These are phyloP conservation scores for Megaceryle torquata DNA, from an alignment of 2,113 vertebrate species.

Conservation along the genomic window DNA sequence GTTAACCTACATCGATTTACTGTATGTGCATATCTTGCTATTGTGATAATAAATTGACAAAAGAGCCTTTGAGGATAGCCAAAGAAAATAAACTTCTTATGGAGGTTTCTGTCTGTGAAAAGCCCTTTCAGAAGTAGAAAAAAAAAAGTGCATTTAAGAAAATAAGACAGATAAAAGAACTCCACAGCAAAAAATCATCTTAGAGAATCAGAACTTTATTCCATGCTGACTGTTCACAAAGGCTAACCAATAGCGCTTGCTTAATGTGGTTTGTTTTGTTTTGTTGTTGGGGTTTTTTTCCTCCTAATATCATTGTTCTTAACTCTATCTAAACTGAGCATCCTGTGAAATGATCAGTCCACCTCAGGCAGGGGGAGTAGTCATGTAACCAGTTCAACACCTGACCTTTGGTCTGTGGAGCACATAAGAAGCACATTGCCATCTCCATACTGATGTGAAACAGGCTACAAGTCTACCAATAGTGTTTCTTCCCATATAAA, in stretches of 20 bases:
- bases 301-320: not conserved
- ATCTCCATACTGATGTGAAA: not conserved
- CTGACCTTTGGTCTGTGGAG: not conserved
- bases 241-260: not conserved
- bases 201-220: not conserved
- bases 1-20: constrained; percentile 38
- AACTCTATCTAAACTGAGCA: not conserved
- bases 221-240: not conserved
- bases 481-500: fast-evolving
- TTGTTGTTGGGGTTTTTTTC: not conserved
- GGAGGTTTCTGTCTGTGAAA: not conserved
- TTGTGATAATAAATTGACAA: constrained; percentile 44
- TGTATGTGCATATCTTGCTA: not conserved
- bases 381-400: not conserved
- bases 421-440: not conserved
- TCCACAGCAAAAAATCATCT: not conserved
- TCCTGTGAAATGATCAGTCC: not conserved
- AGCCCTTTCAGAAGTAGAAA: not conserved
- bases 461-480: not conserved
- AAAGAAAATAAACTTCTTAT: not conserved
- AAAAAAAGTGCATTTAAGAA: not conserved
- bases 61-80: constrained; percentile 2
- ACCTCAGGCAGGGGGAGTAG: not conserved
- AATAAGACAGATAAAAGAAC: not conserved
- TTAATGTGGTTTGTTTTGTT: too few species aligned